A percentile compares a stretch with the other conserved stretches of the same genome.
Evolutionary conservation across 1,140 invertebrate genomes (phyloP).

Genomic region (Trichoplusia ni): DNA sequence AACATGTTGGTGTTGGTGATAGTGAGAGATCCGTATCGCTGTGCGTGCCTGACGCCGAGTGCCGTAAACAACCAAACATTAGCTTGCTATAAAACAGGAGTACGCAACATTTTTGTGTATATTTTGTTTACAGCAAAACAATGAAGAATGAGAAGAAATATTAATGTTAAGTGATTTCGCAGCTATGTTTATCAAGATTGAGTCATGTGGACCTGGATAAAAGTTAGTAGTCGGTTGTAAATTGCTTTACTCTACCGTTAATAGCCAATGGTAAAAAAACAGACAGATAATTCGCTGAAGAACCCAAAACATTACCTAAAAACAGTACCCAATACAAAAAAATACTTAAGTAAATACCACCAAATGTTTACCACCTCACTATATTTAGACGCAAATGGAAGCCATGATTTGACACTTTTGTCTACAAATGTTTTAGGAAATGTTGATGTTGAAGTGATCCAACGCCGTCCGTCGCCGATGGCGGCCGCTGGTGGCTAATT

Average conservation of each 20-base stretch:
- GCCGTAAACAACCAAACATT: slow-evolving; percentile 58
- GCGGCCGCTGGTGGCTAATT: slow-evolving; percentile 52
- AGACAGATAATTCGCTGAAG: not conserved
- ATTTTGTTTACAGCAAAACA: not conserved
- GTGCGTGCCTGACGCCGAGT: slow-evolving; percentile 35
- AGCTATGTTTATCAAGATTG: no score
- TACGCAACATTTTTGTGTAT: slow-evolving; percentile 41
- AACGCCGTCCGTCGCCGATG: slow-evolving; percentile 45
- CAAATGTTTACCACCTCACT: slow-evolving; percentile 40
- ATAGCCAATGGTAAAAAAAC: no score
- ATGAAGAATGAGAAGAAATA: no score
- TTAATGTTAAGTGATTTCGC: no score
- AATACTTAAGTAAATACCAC: not conserved
- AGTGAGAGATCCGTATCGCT: slow-evolving; percentile 44
- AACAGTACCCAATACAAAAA: not conserved
- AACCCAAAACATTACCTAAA: not conserved
- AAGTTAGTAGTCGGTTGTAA: no score
- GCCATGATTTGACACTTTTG: slow-evolving; percentile 75
- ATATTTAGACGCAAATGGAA: slow-evolving; percentile 64
- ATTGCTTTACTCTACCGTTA: no score
- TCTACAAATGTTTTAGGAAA: slow-evolving; percentile 73
- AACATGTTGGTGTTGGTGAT: slow-evolving; percentile 28
- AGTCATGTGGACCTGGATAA: no score
- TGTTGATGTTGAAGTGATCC: slow-evolving; percentile 54
- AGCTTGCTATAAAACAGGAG: slow-evolving; percentile 25